Evolutionary conservation across 2,113 vertebrate genomes (phyloP).

Genomic region (Lota lota): DNA sequence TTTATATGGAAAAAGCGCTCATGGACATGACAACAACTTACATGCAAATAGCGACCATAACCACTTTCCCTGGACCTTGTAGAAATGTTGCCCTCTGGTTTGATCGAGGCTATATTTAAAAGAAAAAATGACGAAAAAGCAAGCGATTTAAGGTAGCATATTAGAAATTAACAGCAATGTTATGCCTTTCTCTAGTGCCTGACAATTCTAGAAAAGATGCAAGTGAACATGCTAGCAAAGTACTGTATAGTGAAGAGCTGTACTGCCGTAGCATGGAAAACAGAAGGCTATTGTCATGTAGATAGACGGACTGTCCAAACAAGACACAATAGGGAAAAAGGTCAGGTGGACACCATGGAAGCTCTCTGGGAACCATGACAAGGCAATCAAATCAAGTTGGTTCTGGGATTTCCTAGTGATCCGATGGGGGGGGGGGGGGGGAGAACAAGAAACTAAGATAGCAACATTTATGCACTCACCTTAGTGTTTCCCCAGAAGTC

Average conservation of each 20-base stretch:
- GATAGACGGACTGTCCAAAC: conserved; percentile 22
- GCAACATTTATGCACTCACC: conserved; percentile 69
- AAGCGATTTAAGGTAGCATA: too few species aligned
- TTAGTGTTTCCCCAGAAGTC: conserved; percentile 97
- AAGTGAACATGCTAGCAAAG: conserved; percentile 13
- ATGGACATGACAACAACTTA: conserved; percentile 70
- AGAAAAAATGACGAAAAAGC: background rate
- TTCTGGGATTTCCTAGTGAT: background rate
- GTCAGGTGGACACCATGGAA: conserved; percentile 18
- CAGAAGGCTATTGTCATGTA: conserved; percentile 30
- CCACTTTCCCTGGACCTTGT: conserved; percentile 95
- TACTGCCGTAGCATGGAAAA: conserved; percentile 32
- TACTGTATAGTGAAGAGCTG: background rate
- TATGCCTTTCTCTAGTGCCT: too few species aligned
- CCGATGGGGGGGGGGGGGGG: too few species aligned
- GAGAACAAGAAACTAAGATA: background rate
- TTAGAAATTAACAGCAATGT: too few species aligned
- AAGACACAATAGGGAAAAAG: conserved; percentile 25
- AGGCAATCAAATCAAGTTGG: background rate
- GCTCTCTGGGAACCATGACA: conserved; percentile 2
- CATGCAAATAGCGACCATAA: conserved; percentile 99
- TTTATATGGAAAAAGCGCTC: background rate
- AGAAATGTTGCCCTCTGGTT: conserved; percentile 81
- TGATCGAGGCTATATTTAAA: conserved; percentile 83
- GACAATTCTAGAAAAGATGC: too few species aligned